Base-by-base conservation (phyloP, 2,888 invertebrate species). In the Lepas anatifera region DNA sequence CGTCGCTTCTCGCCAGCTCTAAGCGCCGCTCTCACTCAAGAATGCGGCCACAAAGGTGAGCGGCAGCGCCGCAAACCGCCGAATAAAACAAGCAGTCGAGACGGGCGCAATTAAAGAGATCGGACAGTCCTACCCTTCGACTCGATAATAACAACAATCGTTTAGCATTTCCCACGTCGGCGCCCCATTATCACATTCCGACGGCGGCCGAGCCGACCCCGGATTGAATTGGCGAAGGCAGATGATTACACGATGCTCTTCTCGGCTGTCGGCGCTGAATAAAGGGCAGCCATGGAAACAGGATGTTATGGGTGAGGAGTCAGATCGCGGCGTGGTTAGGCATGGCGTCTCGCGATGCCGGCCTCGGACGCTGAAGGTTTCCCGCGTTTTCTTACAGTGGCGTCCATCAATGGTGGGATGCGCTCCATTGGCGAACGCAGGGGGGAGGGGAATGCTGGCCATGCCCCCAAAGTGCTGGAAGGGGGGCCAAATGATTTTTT, bases 81-180 rank as follows among this genome's bases (percentile, higher is more conserved):
- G 58, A 35, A 32, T 35, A 58, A 58, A 58, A 58, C 58, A 35
- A 58, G 35, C 58, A 32, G 58, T 3, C 58, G 35, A 58, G 58
- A 16, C 32, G 8, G 58, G 58, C 58, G 58, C 58, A 58, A 58
- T 58, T 58, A 58, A 58, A 58, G 58, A 58, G 58, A 58, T 58
- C 58, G 25, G 58, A 32, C 10, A 25, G 35, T 58, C 58, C 35
- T 58, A 58, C 58, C 58, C 58, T 58, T 58, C 58, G 58, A 58
- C 58, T 18, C 22, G 58, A 58, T 58, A 58, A 58, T 58, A 58
- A 35, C 58, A 58, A 58, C 58, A 58, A 58, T 58, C 35, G 58
- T 22, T 58, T 58, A 58, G 58, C 35, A 58, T 58, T 58, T 58
- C 58, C 58, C 58, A 58, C 58, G 58, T 58, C 25, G 58, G 58